Evolutionary conservation across 2,113 vertebrate species (phyloP), one percentile per base, ranked within the genome.

Genomic region (Raja brachyura): DNA sequence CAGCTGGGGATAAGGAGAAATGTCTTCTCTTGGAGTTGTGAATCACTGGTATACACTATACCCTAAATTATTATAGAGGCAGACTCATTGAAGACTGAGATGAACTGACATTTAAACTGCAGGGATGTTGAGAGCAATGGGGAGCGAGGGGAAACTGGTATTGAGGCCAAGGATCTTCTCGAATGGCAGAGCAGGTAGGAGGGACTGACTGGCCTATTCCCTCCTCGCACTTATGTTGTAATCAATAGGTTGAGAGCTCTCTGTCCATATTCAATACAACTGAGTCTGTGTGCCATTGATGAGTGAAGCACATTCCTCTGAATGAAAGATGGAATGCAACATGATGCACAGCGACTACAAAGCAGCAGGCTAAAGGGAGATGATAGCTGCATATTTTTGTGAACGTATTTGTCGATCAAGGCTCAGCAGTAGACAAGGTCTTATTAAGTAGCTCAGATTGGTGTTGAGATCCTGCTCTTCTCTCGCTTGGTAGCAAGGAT

Each of bases 381-480:
- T 18, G 28, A 63, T n/a, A 88, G 18, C 83, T 63, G 83, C 83
- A 88, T 88, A 63, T 18, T 63, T 88, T 88, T 63, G 83, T 88
- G 83, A 88, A 63, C n/a, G 59, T 86, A 86, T 86, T 63, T 6
- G 83, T 86, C 83, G 63, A 28, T 85, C 54, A 31, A 31, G 83
- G 11, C 83, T 63, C 59, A 88, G n/a, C 56, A 88, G 59, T 14
- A 63, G 59, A 88, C 83, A 88, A 88, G 61, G 59, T 88, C 83
- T 88, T 88, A 88, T 88, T 88, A 88, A 88, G 83, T 88, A 63
- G 83, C 83, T 88, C 28, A 56, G 63, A 63, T 6, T 25, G 59
- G 83, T 86, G 83, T 86, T 86, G 63, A 63, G 83, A 31, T 61
- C n/a, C 59, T 88, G 28, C 59, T 63, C 59, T 88, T 88, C 83